Percentiles rank a stretch among this genome's conserved stretches.
These are phyloP conservation scores for Ichneumoninae sp. DNA, from an alignment of 2,888 invertebrate genomes.

Conservation along the genomic window DNA sequence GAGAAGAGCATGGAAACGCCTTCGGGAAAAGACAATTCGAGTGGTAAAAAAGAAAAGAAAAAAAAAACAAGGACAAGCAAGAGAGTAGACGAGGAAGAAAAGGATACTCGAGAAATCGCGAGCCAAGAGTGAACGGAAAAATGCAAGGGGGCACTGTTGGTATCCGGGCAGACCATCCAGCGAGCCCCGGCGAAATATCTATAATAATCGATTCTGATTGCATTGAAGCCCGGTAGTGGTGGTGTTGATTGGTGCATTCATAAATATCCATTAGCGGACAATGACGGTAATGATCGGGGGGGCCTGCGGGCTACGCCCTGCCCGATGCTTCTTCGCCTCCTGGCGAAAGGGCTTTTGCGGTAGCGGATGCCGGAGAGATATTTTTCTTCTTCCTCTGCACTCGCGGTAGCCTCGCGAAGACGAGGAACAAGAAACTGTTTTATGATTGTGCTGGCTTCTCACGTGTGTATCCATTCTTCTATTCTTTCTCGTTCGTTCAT, in stretches of 20 bases:
- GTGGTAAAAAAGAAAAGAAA: constrained; percentile 1
- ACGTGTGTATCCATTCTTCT: constrained; percentile 66
- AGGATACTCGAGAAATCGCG: constrained; percentile 25
- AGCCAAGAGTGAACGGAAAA: constrained; percentile 14
- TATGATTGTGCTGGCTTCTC: constrained; percentile 34
- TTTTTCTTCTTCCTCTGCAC: constrained; percentile 40
- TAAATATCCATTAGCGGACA: constrained; percentile 84
- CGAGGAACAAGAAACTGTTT: constrained; percentile 78
- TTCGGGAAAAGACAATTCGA: constrained; percentile 10
- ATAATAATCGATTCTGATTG: constrained; percentile 84
- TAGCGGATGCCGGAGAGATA: constrained; percentile 47
- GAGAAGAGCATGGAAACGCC: not conserved
- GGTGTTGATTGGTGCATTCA: constrained; percentile 84
- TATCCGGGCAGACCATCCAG: constrained; percentile 3
- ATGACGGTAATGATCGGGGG: constrained; percentile 83
- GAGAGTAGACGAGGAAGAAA: not conserved
- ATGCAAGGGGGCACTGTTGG: constrained; percentile 32
- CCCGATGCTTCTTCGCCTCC: constrained; percentile 67
- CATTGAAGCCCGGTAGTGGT: constrained; percentile 84
- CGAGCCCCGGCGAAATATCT: constrained; percentile 71
- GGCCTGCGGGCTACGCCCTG: constrained; percentile 81
- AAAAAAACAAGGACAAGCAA: not conserved
- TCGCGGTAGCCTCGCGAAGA: constrained; percentile 67
- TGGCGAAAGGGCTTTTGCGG: constrained; percentile 56
- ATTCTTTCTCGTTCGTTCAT: constrained; percentile 71